phyloP scores from a whole-genome alignment of 2,113 vertebrate species.

The Heterochromis multidens region DNA sequence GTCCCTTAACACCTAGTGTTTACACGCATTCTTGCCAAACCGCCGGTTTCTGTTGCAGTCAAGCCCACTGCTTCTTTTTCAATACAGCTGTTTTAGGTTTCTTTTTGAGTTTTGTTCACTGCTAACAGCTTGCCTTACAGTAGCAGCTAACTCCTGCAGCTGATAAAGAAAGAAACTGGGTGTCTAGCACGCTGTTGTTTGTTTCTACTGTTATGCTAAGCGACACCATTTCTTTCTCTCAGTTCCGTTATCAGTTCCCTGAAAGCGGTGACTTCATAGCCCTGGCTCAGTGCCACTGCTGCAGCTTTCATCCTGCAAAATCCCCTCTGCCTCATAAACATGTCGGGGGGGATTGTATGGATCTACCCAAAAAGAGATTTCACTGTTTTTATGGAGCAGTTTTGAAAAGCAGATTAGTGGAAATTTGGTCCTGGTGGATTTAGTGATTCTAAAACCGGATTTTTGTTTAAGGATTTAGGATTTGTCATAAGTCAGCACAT shows the following conservation, averaged over 20 bases:
- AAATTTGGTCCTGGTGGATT: conserved; percentile 5
- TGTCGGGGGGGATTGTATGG: conserved; percentile 58
- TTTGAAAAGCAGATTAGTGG: conserved; percentile 28
- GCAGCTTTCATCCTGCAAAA: conserved; percentile 54
- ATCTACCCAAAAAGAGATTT: conserved; percentile 35
- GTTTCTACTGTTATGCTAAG: conserved; percentile 25
- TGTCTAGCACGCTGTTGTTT: conserved; percentile 13
- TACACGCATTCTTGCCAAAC: not conserved
- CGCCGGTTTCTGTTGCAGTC: conserved; percentile 28
- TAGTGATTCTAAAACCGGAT: not conserved
- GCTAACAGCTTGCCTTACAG: conserved; percentile 1
- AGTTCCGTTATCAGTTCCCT: conserved; percentile 37
- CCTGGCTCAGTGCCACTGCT: conserved; percentile 49
- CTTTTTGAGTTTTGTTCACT: conserved; percentile 32
- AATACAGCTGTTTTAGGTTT: not conserved
- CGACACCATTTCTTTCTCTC: conserved; percentile 40
- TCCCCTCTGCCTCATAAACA: conserved; percentile 5
- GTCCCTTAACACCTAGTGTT: conserved; percentile 37
- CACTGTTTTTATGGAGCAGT: not conserved
- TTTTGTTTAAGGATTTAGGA: not conserved
- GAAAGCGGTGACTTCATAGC: conserved; percentile 51
- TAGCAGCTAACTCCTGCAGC: conserved; percentile 30
- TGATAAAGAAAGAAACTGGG: conserved; percentile 29
- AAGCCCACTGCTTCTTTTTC: conserved; percentile 27
- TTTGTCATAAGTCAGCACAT: not conserved